Percentiles rank a stretch among this genome's conserved stretches.
These are phyloP conservation scores for Catamblyrhynchus diadema DNA, from an alignment of 2,797 vertebrate genomes.

Conservation along the genomic window DNA sequence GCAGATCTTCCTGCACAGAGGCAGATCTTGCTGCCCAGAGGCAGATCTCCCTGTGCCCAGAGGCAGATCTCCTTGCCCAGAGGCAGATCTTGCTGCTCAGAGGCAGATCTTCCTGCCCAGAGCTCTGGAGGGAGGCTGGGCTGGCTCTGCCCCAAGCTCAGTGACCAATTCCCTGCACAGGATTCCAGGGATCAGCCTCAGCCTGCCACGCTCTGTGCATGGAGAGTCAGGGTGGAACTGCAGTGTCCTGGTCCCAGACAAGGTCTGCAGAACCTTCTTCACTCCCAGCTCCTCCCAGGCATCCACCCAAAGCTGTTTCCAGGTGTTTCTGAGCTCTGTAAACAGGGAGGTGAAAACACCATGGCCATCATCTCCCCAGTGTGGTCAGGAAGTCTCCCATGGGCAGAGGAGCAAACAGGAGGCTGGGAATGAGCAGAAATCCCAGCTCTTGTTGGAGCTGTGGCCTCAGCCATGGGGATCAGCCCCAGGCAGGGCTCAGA, in stretches of 20 bases:
- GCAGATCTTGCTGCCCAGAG: not conserved
- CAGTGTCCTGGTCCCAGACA: not conserved
- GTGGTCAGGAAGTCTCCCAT: not conserved
- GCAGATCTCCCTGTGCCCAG: not conserved
- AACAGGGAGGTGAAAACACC: not conserved
- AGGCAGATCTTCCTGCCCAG: not conserved
- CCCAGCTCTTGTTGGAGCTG: not conserved
- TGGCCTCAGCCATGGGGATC: not conserved
- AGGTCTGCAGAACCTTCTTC: not conserved
- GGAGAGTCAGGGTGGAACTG: not conserved
- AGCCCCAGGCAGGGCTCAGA: not conserved
- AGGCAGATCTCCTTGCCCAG: not conserved
- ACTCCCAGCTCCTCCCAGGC: not conserved
- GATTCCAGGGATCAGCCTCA: accelerated
- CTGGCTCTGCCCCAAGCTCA: not conserved
- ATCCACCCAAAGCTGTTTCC: not conserved
- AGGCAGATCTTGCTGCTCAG: not conserved
- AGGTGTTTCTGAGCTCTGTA: not conserved
- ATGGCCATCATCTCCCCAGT: not conserved
- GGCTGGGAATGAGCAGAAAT: not conserved
- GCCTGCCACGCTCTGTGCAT: accelerated
- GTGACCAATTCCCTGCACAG: not conserved
- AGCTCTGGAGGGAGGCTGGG: not conserved
- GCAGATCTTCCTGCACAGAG: no score
- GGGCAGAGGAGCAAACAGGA: not conserved